phyloP scores from a whole-genome alignment of 2,888 invertebrate genomes.

The Ctenicera cuprea region DNA sequence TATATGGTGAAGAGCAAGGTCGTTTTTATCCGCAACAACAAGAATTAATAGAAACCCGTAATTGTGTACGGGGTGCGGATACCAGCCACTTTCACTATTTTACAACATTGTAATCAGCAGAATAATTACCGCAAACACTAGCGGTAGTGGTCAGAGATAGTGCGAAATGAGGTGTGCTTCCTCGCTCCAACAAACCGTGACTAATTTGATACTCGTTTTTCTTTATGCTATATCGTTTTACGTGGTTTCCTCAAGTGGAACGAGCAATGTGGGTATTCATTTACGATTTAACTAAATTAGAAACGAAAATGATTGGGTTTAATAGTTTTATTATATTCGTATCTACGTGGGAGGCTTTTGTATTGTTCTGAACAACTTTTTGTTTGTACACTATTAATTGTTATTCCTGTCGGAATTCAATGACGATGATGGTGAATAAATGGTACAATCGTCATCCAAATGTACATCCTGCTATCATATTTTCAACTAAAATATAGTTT shows the following conservation, averaged over 20 bases:
- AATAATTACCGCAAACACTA: slow-evolving; percentile 55
- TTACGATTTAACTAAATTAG: slow-evolving; percentile 31
- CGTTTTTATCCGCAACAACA: too few species aligned
- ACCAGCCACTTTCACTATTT: slow-evolving; percentile 31
- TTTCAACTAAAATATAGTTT: too few species aligned
- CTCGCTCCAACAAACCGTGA: slow-evolving; percentile 68
- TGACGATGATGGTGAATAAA: too few species aligned
- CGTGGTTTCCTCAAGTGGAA: slow-evolving; percentile 65
- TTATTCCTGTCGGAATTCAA: too few species aligned
- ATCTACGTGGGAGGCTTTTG: background rate
- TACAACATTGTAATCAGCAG: slow-evolving; percentile 38
- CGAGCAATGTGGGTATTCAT: slow-evolving; percentile 60
- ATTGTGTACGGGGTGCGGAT: background rate
- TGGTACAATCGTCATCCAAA: too few species aligned
- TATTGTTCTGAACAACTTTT: background rate
- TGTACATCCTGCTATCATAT: too few species aligned
- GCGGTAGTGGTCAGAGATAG: slow-evolving; percentile 65
- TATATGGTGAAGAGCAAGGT: too few species aligned
- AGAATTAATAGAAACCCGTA: background rate
- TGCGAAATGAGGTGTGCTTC: slow-evolving; percentile 72
- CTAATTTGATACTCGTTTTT: slow-evolving; percentile 71
- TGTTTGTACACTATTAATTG: too few species aligned
- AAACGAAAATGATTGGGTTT: slow-evolving; percentile 15
- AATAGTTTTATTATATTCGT: background rate
- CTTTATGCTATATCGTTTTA: slow-evolving; percentile 68